Percentiles rank a stretch among this genome's conserved stretches.
These are phyloP conservation scores for Rhynchopsitta pachyrhyncha DNA, from an alignment of 2,113 vertebrate genomes.

Conservation along the genomic window DNA sequence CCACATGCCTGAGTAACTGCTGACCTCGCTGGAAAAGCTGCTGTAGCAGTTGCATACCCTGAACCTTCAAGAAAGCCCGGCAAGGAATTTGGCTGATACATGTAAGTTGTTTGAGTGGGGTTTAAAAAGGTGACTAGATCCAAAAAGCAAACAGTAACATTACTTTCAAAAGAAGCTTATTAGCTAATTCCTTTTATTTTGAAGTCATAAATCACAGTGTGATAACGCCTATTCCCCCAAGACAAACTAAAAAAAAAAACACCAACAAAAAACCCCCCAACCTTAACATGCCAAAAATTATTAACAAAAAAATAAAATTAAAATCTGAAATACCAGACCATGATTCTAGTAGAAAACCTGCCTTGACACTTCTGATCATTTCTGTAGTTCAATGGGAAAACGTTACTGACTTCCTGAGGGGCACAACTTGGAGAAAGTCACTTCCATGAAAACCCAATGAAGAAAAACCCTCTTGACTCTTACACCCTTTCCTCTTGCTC, in stretches of 20 bases:
- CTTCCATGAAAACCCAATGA: neutral
- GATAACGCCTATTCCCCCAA: neutral
- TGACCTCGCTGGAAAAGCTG: neutral
- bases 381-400: neutral
- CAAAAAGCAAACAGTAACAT: neutral
- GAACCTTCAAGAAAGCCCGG: neutral
- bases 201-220: neutral
- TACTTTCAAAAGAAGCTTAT: neutral
- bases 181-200: neutral
- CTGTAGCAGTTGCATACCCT: neutral
- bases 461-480: neutral
- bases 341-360: neutral
- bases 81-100: neutral
- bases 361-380: neutral
- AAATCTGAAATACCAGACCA: neutral
- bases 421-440: neutral
- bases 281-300: neutral
- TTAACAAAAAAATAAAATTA: neutral
- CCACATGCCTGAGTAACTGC: neutral
- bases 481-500: neutral
- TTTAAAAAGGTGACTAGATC: neutral
- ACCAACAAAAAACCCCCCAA: neutral
- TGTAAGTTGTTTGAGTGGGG: rapidly evolving
- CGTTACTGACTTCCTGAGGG: neutral
- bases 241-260: neutral